A percentile compares a stretch with the other conserved stretches of the same genome.
These are phyloP conservation scores for Vandiemenella viatica DNA, from an alignment of 2,888 invertebrate species.

Conservation along the genomic window DNA sequence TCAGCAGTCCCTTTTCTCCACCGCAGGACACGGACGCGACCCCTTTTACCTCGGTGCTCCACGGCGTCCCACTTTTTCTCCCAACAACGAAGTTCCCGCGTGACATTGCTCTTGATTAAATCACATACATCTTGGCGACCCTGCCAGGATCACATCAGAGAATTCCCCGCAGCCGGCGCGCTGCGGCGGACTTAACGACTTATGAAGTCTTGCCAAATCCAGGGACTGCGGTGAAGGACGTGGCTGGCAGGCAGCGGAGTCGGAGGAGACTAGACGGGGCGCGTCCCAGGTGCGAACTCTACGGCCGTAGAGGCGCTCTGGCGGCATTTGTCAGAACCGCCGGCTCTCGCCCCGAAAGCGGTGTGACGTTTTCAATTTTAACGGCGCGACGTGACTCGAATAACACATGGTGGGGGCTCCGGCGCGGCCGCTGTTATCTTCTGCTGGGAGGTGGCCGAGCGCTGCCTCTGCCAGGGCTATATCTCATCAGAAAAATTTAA, in stretches of 20 bases:
- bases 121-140: constrained; percentile 13
- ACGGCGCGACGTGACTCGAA: neutral
- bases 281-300: too few species aligned
- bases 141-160: neutral
- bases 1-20: neutral
- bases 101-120: constrained; percentile 14
- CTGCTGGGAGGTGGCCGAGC: too few species aligned
- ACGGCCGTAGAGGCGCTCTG: too few species aligned
- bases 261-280: too few species aligned
- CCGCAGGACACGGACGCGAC: neutral
- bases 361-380: neutral
- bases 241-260: too few species aligned
- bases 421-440: neutral
- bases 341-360: neutral
- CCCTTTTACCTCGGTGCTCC: neutral
- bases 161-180: constrained; percentile 3
- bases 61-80: neutral
- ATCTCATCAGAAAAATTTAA: neutral
- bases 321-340: neutral
- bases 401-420: too few species aligned
- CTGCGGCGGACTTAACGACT: constrained; percentile 10
- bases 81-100: neutral
- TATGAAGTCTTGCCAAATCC: constrained; percentile 14
- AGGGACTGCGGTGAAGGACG: neutral
- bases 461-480: too few species aligned